Evolutionary conservation across 2,113 vertebrate genomes (phyloP).

Genomic region (Alosa alosa): DNA sequence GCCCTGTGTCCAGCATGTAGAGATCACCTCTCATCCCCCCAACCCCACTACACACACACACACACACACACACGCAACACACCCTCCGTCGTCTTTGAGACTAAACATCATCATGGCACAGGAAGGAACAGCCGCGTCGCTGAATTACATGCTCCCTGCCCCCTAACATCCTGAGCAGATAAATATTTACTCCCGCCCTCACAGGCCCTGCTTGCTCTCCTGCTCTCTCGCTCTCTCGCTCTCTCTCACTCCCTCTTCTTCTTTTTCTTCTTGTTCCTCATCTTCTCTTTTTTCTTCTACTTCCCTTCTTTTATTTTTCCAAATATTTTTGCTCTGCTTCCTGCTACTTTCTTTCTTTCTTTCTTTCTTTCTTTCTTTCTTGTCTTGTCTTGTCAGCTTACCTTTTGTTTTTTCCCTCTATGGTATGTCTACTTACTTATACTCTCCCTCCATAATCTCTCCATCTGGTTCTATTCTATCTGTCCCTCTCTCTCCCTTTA

Average conservation of each 20-base stretch:
- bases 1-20: too few relatives aligned
- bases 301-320: not conserved
- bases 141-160: conserved; percentile 44
- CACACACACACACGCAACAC: not conserved
- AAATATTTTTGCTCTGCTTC: too few relatives aligned
- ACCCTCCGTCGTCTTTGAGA: conserved; percentile 22
- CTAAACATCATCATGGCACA: conserved; percentile 52
- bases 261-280: not conserved
- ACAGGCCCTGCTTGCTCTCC: not conserved
- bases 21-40: too few relatives aligned
- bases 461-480: not conserved
- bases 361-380: not conserved
- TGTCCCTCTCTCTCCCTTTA: not conserved
- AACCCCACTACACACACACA: not conserved
- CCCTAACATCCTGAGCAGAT: conserved; percentile 47
- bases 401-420: not conserved
- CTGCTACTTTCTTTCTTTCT: not conserved
- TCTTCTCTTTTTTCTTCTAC: not conserved
- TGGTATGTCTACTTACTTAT: not conserved
- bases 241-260: not conserved
- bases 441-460: not conserved
- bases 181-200: conserved; percentile 48
- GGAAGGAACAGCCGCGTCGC: conserved; percentile 48
- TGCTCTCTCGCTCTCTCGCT: not conserved
- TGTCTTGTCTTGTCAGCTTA: not conserved